Conservation (phyloP, 2,797 vertebrate genomes). For the Gadopsis bispinosus region DNA sequence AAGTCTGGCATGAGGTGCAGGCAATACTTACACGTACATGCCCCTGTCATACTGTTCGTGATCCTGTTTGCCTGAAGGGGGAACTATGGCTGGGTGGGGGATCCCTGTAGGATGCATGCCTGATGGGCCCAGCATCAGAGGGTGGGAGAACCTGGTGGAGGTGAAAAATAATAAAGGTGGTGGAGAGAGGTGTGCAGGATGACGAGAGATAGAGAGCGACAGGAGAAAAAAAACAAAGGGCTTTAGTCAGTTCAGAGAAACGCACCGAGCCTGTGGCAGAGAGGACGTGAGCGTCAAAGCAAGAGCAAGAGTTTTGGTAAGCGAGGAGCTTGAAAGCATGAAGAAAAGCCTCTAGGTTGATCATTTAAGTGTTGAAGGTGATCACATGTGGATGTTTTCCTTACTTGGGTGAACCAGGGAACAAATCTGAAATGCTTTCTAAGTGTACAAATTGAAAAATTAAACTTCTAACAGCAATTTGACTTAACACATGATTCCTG, state of each 20-base stretch:
- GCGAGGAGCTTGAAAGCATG: conserved; percentile 51
- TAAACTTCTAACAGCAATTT: neutral
- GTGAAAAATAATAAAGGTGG: neutral
- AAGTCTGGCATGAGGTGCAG: too few species aligned
- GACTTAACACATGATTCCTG: too few species aligned
- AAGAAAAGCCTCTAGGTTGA: conserved; percentile 24
- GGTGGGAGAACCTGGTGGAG: conserved; percentile 92
- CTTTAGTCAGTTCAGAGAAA: conserved; percentile 19
- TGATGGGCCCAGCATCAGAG: conserved; percentile 93
- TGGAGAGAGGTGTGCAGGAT: neutral
- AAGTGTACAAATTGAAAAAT: too few species aligned
- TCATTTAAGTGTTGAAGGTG: neutral
- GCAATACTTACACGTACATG: conserved; percentile 88
- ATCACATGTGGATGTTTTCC: neutral
- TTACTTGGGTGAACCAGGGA: neutral
- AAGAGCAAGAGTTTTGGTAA: conserved; percentile 33
- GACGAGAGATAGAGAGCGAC: neutral
- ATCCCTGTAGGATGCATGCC: conserved; percentile 97
- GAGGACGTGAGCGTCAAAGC: conserved; percentile 34
- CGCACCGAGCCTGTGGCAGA: neutral
- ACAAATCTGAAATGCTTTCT: too few species aligned
- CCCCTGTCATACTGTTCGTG: conserved; percentile 92
- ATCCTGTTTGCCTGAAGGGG: conserved; percentile 94
- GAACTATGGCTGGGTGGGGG: conserved; percentile 96
- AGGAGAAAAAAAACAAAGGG: neutral